These are phyloP conservation scores for Sceloporus undulatus DNA, from an alignment of 2,113 vertebrate genomes.

Conservation along the genomic window DNA sequence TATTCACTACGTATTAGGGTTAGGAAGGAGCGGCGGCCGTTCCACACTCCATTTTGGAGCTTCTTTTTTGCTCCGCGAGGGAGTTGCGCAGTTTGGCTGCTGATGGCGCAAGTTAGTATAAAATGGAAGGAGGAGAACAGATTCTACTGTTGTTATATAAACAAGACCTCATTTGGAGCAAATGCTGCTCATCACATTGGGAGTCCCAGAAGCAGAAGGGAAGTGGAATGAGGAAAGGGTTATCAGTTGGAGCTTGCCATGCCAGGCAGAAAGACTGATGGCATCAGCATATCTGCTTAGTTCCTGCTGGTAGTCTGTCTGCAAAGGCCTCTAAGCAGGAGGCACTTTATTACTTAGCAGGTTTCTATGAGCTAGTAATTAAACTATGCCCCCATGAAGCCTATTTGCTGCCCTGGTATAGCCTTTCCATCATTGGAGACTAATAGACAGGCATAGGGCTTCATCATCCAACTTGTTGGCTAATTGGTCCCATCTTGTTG, in stretches of 20 bases:
- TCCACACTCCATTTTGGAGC: no score
- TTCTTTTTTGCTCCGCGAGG: no score
- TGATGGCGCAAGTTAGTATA: no score
- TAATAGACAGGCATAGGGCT: neutral
- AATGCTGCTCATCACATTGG: neutral
- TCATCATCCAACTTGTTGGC: neutral
- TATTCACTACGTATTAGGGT: no score
- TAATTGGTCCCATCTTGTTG: neutral
- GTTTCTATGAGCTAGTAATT: constrained; percentile 23
- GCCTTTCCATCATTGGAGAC: neutral
- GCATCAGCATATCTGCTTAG: neutral
- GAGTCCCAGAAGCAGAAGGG: neutral
- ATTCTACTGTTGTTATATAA: neutral
- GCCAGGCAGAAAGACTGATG: constrained; percentile 17
- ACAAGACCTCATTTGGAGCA: neutral
- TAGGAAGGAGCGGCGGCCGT: no score
- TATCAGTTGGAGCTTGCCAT: neutral
- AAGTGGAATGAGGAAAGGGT: neutral
- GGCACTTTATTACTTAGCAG: constrained; percentile 1
- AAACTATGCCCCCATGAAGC: constrained; percentile 3
- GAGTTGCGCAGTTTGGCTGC: neutral
- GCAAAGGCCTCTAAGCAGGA: constrained; percentile 15
- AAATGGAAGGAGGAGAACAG: neutral
- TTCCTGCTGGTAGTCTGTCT: neutral
- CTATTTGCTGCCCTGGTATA: neutral